Evolutionary conservation across 2,113 vertebrate species (phyloP).

Genomic region (Pagrus major): DNA sequence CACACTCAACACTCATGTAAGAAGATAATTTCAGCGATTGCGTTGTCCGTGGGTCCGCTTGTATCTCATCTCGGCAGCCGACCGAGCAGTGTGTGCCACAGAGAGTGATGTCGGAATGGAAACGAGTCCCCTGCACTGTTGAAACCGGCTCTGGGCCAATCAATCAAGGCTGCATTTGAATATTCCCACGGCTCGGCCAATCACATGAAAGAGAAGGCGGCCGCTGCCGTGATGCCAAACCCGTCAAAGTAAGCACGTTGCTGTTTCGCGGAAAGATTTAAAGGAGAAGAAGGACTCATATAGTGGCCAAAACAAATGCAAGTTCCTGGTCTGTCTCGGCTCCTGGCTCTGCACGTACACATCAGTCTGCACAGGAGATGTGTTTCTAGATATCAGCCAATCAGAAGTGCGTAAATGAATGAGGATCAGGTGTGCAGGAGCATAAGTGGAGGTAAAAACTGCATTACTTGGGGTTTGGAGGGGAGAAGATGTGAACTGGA

Average conservation of each 20-base stretch:
- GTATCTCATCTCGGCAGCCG: slow-evolving; percentile 50
- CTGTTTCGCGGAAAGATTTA: slow-evolving; percentile 69
- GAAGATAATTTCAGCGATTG: slow-evolving; percentile 13
- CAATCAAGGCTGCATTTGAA: slow-evolving; percentile 67
- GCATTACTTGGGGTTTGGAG: background rate
- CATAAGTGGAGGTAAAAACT: background rate
- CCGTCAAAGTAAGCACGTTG: slow-evolving; percentile 76
- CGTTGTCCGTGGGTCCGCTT: slow-evolving; percentile 28
- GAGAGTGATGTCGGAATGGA: slow-evolving; percentile 73
- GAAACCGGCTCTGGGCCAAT: slow-evolving; percentile 80
- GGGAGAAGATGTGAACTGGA: background rate
- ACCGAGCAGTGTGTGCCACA: slow-evolving; percentile 48
- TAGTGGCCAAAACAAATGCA: background rate
- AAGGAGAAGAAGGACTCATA: slow-evolving; percentile 57
- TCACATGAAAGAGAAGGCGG: slow-evolving; percentile 68
- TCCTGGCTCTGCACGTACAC: background rate
- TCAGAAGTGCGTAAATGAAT: background rate
- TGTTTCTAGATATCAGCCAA: slow-evolving; percentile 4
- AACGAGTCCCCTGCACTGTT: slow-evolving; percentile 61
- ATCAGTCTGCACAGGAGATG: background rate
- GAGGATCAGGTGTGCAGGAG: background rate
- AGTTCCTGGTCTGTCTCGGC: background rate
- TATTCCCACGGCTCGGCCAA: slow-evolving; percentile 81
- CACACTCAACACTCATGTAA: slow-evolving; percentile 24
- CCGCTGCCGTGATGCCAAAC: slow-evolving; percentile 52